Conservation (phyloP, 2,888 invertebrate species). For the Tubiluchus corallicola region DNA sequence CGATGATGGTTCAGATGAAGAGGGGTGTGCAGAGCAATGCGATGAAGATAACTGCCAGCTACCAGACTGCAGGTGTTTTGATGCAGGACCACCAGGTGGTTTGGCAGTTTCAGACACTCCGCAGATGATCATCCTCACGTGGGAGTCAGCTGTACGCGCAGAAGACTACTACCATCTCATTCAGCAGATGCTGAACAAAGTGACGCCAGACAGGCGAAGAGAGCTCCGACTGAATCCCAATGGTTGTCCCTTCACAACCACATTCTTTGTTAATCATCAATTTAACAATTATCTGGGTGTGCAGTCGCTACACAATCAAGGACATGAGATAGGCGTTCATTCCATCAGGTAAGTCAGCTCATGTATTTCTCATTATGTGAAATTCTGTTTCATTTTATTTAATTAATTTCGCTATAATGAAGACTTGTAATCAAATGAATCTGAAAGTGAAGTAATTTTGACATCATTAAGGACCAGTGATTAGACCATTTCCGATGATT, state of each 20-base stretch:
- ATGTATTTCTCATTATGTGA: too few relatives aligned
- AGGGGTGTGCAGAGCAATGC: neutral
- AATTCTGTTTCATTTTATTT: too few relatives aligned
- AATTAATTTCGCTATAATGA: too few relatives aligned
- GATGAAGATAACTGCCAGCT: neutral
- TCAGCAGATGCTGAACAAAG: neutral
- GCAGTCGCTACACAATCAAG: neutral
- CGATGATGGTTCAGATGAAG: neutral
- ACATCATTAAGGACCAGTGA: too few relatives aligned
- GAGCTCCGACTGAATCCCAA: neutral
- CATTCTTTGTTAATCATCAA: neutral
- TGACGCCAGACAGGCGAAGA: neutral
- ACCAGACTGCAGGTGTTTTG: neutral
- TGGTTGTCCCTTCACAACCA: neutral
- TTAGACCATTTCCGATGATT: too few relatives aligned
- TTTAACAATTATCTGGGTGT: neutral
- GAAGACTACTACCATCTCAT: neutral
- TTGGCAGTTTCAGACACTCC: neutral
- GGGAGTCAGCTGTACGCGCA: neutral
- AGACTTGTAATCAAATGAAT: too few relatives aligned
- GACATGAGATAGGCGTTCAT: neutral
- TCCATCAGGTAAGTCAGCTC: slow-evolving; percentile 3
- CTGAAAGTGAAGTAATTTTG: too few relatives aligned
- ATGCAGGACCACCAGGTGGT: neutral
- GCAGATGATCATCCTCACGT: neutral